These are phyloP conservation scores for Cyprinodon brontotheroides DNA, from an alignment of 2,113 vertebrate genomes.

Conservation along the genomic window DNA sequence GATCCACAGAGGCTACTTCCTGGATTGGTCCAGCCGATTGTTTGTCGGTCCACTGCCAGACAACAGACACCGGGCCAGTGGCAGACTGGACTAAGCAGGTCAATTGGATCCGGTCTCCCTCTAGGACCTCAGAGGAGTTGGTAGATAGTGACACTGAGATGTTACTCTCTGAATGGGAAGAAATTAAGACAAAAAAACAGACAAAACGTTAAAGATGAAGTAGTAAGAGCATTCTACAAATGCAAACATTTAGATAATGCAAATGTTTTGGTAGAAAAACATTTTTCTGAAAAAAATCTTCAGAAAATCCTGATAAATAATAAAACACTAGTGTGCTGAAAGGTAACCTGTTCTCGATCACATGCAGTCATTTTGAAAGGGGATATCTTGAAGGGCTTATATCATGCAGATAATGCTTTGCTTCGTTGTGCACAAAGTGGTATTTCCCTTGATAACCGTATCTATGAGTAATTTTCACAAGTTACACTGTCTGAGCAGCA, in stretches of 20 bases:
- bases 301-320: too few species aligned
- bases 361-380: background rate
- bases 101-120: constrained; percentile 89
- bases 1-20: constrained; percentile 87
- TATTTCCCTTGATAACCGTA: too few species aligned
- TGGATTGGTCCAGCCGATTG: constrained; percentile 74
- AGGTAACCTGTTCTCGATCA: background rate
- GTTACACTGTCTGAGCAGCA: too few species aligned
- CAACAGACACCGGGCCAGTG: constrained; percentile 84
- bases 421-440: too few species aligned
- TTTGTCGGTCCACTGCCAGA: constrained; percentile 88
- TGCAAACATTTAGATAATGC: background rate
- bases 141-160: constrained; percentile 88
- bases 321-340: background rate
- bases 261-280: background rate
- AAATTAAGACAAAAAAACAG: background rate
- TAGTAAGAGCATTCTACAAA: background rate
- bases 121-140: constrained; percentile 87
- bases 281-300: too few species aligned
- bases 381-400: background rate
- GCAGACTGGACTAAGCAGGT: constrained; percentile 84
- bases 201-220: background rate
- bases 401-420: too few species aligned
- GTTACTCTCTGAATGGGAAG: constrained; percentile 86
- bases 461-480: too few species aligned